A percentile compares a stretch with the other conserved stretches of the same genome.
These are phyloP conservation scores for Pangasius krempfi DNA, from an alignment of 2,797 vertebrate species.

Conservation along the genomic window DNA sequence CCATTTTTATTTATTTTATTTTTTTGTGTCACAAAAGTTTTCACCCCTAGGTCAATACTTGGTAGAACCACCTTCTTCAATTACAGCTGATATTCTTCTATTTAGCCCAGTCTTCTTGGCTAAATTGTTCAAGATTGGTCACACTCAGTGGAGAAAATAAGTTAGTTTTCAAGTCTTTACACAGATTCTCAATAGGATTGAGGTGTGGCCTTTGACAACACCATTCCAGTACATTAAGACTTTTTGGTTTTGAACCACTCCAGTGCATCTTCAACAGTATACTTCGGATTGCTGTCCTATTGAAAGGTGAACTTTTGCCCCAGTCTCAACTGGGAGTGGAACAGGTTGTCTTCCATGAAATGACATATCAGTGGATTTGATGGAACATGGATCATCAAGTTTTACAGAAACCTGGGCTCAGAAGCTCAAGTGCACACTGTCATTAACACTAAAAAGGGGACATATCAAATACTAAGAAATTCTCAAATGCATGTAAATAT, in stretches of 20 bases:
- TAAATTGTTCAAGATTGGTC: background rate
- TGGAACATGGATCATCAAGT: background rate
- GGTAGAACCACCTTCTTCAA: background rate
- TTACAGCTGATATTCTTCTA: background rate
- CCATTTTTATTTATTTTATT: background rate
- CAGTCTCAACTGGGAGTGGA: background rate
- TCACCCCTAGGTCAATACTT: background rate
- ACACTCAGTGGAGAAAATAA: background rate
- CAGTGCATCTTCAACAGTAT: background rate
- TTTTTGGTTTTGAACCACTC: background rate
- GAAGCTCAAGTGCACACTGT: background rate
- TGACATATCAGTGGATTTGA: background rate
- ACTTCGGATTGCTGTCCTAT: background rate
- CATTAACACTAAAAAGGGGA: background rate
- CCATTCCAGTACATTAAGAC: background rate
- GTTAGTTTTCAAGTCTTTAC: background rate
- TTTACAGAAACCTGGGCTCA: too few relatives aligned
- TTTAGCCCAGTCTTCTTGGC: background rate
- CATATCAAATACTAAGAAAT: background rate
- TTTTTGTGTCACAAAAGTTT: background rate
- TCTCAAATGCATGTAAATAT: background rate
- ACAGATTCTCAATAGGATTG: background rate
- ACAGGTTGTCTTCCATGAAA: background rate
- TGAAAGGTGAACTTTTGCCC: background rate
- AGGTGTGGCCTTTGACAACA: background rate